These are phyloP conservation scores for Danio jaintianensis DNA, from an alignment of 2,797 vertebrate species.

Conservation along the genomic window DNA sequence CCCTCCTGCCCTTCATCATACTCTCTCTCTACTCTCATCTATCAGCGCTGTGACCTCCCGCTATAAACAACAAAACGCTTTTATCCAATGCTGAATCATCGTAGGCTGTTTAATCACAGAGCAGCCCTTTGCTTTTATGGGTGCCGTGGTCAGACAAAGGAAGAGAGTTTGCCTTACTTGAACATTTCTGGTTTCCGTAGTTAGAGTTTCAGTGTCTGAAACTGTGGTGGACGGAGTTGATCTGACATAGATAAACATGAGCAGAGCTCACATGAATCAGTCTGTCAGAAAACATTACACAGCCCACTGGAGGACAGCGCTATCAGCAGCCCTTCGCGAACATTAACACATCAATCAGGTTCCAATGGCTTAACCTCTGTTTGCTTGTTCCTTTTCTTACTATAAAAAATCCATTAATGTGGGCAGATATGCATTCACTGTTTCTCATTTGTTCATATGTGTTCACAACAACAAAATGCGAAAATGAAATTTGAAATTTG, in stretches of 20 bases:
- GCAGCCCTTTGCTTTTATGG: slow-evolving; percentile 33
- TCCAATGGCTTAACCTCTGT: background rate
- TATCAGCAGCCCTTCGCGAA: slow-evolving; percentile 34
- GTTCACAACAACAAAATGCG: no score
- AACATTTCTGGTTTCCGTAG: slow-evolving; percentile 21
- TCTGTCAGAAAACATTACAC: slow-evolving; percentile 58
- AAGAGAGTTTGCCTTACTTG: slow-evolving; percentile 25
- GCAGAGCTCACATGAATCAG: slow-evolving; percentile 49
- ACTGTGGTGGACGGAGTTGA: slow-evolving; percentile 14
- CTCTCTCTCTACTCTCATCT: slow-evolving; percentile 5
- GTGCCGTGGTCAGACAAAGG: slow-evolving; percentile 12
- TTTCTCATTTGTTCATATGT: background rate
- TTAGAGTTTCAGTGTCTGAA: slow-evolving; percentile 42
- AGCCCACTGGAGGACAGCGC: slow-evolving; percentile 32
- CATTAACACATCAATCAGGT: slow-evolving; percentile 31
- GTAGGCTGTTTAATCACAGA: slow-evolving; percentile 34
- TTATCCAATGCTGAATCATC: slow-evolving; percentile 37
- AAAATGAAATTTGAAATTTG: background rate
- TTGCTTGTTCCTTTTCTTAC: background rate
- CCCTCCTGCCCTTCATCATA: slow-evolving; percentile 38
- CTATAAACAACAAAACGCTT: slow-evolving; percentile 35
- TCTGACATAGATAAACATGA: slow-evolving; percentile 43
- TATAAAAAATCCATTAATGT: background rate
- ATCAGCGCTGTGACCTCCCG: background rate
- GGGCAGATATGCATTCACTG: background rate